These are phyloP conservation scores for Synergus itoensis DNA, from an alignment of 2,888 invertebrate genomes.

Conservation along the genomic window DNA sequence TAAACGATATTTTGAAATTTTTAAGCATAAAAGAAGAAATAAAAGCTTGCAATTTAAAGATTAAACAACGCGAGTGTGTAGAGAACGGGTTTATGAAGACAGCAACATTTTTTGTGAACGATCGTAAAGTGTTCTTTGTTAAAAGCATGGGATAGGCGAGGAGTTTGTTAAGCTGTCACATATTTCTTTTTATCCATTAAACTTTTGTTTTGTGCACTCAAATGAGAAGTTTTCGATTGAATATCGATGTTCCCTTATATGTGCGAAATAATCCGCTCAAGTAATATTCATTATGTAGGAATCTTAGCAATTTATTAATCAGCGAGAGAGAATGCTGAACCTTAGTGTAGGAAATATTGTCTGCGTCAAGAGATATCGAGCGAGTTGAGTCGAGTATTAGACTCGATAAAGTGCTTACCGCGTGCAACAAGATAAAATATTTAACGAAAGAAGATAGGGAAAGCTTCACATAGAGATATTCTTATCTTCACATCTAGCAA, in stretches of 20 bases:
- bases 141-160: background rate
- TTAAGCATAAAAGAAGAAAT: background rate
- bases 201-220: background rate
- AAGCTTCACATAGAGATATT: background rate
- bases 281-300: background rate
- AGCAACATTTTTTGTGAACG: background rate
- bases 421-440: background rate
- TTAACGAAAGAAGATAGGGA: background rate
- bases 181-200: background rate
- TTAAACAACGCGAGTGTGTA: background rate
- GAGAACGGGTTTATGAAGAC: constrained; percentile 5
- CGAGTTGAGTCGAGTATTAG: background rate
- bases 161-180: constrained; percentile 20
- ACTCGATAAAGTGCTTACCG: background rate
- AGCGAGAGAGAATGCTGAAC: background rate
- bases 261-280: background rate
- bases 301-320: background rate
- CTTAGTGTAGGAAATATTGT: background rate
- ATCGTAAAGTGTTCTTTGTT: constrained; percentile 6
- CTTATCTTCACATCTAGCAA: background rate
- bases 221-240: background rate
- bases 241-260: background rate
- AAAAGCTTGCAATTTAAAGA: background rate
- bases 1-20: background rate
- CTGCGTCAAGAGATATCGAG: background rate